Conservation (phyloP, 1,140 invertebrate species). For the Caerostris darwini region DNA sequence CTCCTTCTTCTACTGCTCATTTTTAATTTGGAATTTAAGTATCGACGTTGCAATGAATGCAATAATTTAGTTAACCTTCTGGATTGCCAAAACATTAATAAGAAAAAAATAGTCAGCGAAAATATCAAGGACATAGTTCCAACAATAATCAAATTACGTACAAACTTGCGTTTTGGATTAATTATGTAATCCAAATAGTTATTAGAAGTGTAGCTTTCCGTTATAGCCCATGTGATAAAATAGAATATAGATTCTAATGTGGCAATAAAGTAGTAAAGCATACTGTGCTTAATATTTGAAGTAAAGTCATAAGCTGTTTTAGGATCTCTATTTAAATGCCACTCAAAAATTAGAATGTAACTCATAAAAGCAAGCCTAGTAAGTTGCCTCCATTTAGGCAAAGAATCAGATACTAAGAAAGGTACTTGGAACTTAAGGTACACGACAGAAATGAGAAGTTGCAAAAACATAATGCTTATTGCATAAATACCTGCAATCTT, state of each 20-base stretch:
- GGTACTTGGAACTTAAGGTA: conserved; percentile 74
- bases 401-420: conserved; percentile 55
- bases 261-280: conserved; percentile 64
- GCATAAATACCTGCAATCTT: conserved; percentile 71
- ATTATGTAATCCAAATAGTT: background rate
- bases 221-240: conserved; percentile 66
- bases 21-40: conserved; percentile 31
- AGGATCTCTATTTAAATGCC: conserved; percentile 70
- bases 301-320: conserved; percentile 67
- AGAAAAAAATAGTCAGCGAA: conserved; percentile 54
- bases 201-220: background rate
- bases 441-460: conserved; percentile 62
- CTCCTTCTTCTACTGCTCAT: conserved; percentile 24
- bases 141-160: conserved; percentile 33
- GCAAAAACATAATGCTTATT: conserved; percentile 70
- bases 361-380: conserved; percentile 61
- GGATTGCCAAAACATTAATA: conserved; percentile 66
- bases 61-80: conserved; percentile 41
- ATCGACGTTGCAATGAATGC: conserved; percentile 6
- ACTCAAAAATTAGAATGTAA: conserved; percentile 75
- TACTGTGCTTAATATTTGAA: conserved; percentile 68
- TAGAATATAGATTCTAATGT: conserved; percentile 72
- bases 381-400: conserved; percentile 67
- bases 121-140: conserved; percentile 51
- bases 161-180: background rate